Percentiles rank a stretch among this genome's conserved stretches.
Evolutionary conservation across 2,888 invertebrate species (phyloP).

Genomic region (Drosophila atripex): DNA sequence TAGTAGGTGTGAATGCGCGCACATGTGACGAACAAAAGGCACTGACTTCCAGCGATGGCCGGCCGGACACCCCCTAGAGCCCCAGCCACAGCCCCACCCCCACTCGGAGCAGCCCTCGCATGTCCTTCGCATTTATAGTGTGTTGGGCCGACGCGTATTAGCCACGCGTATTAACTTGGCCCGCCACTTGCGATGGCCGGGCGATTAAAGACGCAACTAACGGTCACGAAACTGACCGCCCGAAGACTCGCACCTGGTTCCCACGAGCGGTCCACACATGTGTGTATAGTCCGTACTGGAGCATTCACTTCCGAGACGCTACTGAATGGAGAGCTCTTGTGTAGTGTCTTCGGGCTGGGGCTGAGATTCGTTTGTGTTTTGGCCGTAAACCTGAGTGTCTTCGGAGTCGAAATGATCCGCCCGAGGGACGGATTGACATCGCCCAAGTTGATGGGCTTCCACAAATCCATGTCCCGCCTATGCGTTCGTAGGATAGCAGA

Average conservation of each 20-base stretch:
- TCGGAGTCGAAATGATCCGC: too few species aligned
- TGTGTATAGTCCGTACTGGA: too few species aligned
- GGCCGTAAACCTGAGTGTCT: too few species aligned
- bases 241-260: not conserved
- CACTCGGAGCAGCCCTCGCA: slow-evolving; percentile 23
- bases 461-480: not conserved
- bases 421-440: too few species aligned
- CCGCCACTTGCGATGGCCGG: slow-evolving; percentile 3
- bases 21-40: slow-evolving; percentile 74
- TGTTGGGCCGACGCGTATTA: slow-evolving; percentile 70
- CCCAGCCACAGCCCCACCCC: not conserved
- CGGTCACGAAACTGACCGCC: slow-evolving; percentile 1
- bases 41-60: slow-evolving; percentile 14
- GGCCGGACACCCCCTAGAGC: not conserved
- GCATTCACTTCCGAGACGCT: not conserved
- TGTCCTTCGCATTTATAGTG: slow-evolving; percentile 73
- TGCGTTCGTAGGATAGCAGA: not conserved
- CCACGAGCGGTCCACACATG: not conserved
- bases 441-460: too few species aligned
- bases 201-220: slow-evolving; percentile 42
- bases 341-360: too few species aligned
- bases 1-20: slow-evolving; percentile 77
- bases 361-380: too few species aligned
- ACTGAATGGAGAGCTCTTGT: not conserved
- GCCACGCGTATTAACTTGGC: slow-evolving; percentile 74